phyloP scores from a whole-genome alignment of 2,797 vertebrate genomes.

The Falco cherrug region DNA sequence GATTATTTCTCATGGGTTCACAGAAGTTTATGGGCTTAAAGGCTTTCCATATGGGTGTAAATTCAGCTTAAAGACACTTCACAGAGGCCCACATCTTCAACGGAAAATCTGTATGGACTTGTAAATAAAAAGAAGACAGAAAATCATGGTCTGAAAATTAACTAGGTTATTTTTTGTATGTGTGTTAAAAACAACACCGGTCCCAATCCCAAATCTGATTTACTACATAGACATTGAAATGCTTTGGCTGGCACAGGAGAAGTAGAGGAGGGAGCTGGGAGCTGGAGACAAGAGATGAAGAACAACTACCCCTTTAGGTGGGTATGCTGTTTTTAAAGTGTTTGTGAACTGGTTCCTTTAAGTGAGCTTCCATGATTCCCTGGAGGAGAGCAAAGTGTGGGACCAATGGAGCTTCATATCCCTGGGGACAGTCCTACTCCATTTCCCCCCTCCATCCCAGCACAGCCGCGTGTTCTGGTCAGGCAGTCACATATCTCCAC shows the following conservation, averaged over 20 bases:
- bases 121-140: background rate
- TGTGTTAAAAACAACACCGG: background rate
- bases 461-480: background rate
- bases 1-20: background rate
- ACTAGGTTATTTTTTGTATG: background rate
- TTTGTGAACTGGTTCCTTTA: background rate
- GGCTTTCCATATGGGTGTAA: background rate
- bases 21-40: background rate
- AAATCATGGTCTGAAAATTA: background rate
- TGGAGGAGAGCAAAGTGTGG: background rate
- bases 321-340: background rate
- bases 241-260: background rate
- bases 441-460: background rate
- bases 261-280: background rate
- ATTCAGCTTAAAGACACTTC: background rate
- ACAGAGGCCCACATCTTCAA: background rate
- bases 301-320: background rate
- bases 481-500: background rate
- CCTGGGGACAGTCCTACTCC: background rate
- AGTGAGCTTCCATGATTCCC: background rate
- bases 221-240: background rate
- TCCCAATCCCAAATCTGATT: background rate
- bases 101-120: background rate
- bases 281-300: background rate
- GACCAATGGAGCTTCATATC: background rate